Evolutionary conservation across 1,140 invertebrate species (phyloP).

Genomic region (Rhagoletis zephyria): DNA sequence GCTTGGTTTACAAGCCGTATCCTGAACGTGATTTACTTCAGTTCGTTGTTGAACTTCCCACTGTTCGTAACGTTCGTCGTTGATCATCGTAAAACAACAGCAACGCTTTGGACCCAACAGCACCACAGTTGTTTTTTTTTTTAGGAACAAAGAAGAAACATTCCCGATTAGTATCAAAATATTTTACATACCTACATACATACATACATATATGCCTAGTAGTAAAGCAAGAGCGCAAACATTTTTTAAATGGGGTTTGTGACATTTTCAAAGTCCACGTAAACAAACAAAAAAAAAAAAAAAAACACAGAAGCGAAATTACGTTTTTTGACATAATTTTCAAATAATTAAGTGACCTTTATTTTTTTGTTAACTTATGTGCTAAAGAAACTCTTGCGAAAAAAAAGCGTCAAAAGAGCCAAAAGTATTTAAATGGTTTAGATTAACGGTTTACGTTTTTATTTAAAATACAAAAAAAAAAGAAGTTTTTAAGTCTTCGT

Average conservation of each 20-base stretch:
- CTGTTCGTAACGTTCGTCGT: constrained; percentile 24
- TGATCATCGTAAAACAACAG: neutral
- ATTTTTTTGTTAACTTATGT: neutral
- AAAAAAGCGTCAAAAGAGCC: neutral
- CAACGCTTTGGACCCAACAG: neutral
- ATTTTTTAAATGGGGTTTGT: constrained; percentile 35
- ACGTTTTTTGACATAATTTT: constrained; percentile 28
- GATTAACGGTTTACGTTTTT: neutral
- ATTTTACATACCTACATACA: neutral
- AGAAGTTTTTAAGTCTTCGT: neutral
- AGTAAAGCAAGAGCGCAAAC: neutral
- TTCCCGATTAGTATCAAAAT: too few relatives aligned
- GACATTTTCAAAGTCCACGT: neutral
- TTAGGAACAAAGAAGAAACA: too few relatives aligned
- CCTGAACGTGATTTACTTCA: constrained; percentile 37
- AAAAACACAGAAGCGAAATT: neutral
- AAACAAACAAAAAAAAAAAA: constrained; percentile 4
- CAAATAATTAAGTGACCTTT: neutral
- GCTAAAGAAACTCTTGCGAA: neutral
- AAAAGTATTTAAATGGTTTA: constrained; percentile 5
- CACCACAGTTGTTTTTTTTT: neutral
- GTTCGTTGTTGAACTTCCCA: constrained; percentile 45
- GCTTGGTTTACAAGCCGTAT: constrained; percentile 35
- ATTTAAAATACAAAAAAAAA: neutral
- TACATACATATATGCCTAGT: neutral